Evolutionary conservation across 2,888 invertebrate species (phyloP).

Genomic region (Rhagium mordax): DNA sequence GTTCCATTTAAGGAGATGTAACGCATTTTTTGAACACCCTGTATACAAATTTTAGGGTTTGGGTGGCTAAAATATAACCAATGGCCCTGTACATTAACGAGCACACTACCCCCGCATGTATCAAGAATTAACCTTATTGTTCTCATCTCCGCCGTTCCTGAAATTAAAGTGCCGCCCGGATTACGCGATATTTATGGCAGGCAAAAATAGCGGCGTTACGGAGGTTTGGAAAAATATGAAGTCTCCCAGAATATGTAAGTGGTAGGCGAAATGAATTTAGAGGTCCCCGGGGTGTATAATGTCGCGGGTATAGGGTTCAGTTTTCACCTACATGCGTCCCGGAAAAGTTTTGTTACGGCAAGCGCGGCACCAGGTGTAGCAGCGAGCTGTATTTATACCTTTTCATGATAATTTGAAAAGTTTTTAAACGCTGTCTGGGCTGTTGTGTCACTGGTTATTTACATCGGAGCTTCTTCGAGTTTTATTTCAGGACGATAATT

Average conservation of each 20-base stretch:
- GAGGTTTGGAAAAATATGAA: constrained; percentile 23
- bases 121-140: too few relatives aligned
- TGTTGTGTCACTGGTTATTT: constrained; percentile 29
- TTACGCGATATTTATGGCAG: constrained; percentile 2
- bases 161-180: not conserved
- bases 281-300: constrained; percentile 22
- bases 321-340: not conserved
- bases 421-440: constrained; percentile 27
- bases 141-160: not conserved
- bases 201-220: not conserved
- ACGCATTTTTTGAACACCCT: too few relatives aligned
- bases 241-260: constrained; percentile 18
- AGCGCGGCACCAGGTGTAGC: constrained; percentile 18
- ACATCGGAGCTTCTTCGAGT: not conserved
- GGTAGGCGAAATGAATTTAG: constrained; percentile 36
- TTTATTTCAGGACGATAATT: constrained; percentile 3
- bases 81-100: too few relatives aligned
- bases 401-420: constrained; percentile 33
- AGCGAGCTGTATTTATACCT: constrained; percentile 7
- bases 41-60: too few relatives aligned
- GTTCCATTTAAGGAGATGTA: too few relatives aligned
- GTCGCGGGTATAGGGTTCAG: constrained; percentile 4
- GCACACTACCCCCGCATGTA: too few relatives aligned
- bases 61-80: too few relatives aligned
- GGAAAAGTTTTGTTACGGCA: not conserved